A percentile compares a stretch with the other conserved stretches of the same genome.
These are phyloP conservation scores for Gastrophryne carolinensis DNA, from an alignment of 2,797 vertebrate genomes.

Conservation along the genomic window DNA sequence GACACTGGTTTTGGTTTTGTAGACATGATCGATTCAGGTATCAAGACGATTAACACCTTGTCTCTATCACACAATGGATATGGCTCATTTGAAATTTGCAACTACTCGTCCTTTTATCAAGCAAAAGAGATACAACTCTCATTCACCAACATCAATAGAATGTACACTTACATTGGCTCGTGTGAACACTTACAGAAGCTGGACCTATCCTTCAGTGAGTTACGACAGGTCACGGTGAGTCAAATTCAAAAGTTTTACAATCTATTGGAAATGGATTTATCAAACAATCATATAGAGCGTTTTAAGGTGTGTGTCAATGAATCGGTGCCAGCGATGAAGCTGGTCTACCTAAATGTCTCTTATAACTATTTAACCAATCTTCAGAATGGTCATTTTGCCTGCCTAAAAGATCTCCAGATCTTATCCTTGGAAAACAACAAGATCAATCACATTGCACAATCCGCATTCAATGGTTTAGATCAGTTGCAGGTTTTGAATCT, in stretches of 20 bases:
- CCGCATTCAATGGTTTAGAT: slow-evolving; percentile 5
- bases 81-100: neutral
- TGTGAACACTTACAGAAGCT: neutral
- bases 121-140: neutral
- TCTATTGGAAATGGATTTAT: neutral
- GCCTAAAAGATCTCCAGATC: neutral
- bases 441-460: neutral
- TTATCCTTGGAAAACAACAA: slow-evolving; percentile 22
- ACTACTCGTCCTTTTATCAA: neutral
- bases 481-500: slow-evolving; percentile 9
- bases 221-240: neutral
- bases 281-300: neutral
- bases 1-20: neutral
- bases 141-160: neutral
- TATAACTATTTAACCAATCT: neutral
- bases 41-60: neutral
- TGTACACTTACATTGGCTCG: neutral
- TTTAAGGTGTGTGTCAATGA: slow-evolving; percentile 1
- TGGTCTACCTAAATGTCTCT: neutral
- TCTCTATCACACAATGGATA: neutral
- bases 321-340: neutral
- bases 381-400: slow-evolving; percentile 2
- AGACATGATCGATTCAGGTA: neutral
- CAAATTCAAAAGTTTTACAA: slow-evolving; percentile 4
- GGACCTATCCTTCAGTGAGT: slow-evolving; percentile 14